Evolutionary conservation across 2,888 invertebrate genomes (phyloP), one percentile per base, ranked within the genome.

Genomic region (Folsomia candida): DNA sequence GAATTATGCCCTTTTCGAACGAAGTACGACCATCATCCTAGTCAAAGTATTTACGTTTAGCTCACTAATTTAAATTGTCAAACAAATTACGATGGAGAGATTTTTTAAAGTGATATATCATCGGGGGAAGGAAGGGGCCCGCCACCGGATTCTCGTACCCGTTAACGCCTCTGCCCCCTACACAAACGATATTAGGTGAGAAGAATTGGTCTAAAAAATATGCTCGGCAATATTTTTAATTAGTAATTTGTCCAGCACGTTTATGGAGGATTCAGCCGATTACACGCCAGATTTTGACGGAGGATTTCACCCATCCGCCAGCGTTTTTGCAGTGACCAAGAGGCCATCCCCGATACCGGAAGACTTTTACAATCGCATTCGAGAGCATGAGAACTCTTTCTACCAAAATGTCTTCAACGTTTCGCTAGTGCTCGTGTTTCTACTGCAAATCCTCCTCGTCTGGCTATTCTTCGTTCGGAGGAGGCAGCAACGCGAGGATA

Each of bases 331-430:
- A 9, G 47, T 47, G 47, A 47, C 47, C 9, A 47, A 47, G 9
- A 47, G 9, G n/a, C 6, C 20, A 11, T 6, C 9, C 11, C 22
- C n/a, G 9, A 11, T 6, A 18, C 9, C 11, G 11, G 9, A 57
- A 11, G 11, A 57, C 57, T 6, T 57, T 57, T n/a, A 6, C 6
- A 57, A 57, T 6, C 14, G 14, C 22, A 6, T n/a, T 57, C 6
- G 14, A 11, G 6, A 57, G 18, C 65, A 70, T 47, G 72, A 72
- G n/a, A 72, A 70, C 28, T 70, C 70, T 54, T 72, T 64, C 28
- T 72, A 72, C 24, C 72, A 72, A 64, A 69, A 72, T 65, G 64
- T 72, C 62, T 72, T 72, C 51, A 72, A 72, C 37, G 69, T 72
- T 20, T 67, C 72, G 2, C 61, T 72, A 3, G 72, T 72, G 1